Evolutionary conservation across 2,888 invertebrate genomes (phyloP), one percentile per base, ranked within the genome.

Genomic region (Linnaemya tessellans): DNA sequence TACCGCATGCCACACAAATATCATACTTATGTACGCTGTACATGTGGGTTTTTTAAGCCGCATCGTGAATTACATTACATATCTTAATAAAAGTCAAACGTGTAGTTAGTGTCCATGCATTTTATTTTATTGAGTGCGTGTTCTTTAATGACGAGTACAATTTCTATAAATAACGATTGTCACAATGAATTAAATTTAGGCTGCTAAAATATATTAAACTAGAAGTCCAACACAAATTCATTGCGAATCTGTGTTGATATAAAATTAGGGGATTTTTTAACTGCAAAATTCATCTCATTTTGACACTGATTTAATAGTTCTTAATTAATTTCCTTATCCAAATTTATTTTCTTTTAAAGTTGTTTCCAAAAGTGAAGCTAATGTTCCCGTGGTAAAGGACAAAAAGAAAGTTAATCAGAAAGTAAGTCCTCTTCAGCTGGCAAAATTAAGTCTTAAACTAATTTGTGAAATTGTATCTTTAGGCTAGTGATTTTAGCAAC

Each of bases 401-500:
- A 92, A 90, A 88, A 91, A 89, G 88, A 94, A 94, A 91, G 92
- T 94, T 87, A 94, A 94, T 88, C 94, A 93, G 71, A 95, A 94
- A 94, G 95, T 95, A 90, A 89, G 91, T 88, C 58, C 18, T 9
- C 25, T 15, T 11, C 30, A 30, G 18, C 13, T 49, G 0, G 65
- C 49, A 2, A 30, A 38, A 20, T 20, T 60, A 38, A 30, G 5
- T 8, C n/a, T 18, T 3, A 30, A 18, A 49, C 11, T 30, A 18
- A 49, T 73, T 62, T 70, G 0, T 43, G 58, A 49, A 1, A 5
- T 35, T 73, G 22, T 1, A 13, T 18, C 43, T 41, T 93, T 93
- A 97, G 97, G 96, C 96, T 87, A 96, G 96, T 91, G 96, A 97
- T 93, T 96, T 98, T 93, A 95, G 96, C 88, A 97, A 97, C 93